Percentiles rank a stretch among this genome's conserved stretches.
These are phyloP conservation scores for Plodia interpunctella DNA, from an alignment of 1,140 invertebrate species.

Conservation along the genomic window DNA sequence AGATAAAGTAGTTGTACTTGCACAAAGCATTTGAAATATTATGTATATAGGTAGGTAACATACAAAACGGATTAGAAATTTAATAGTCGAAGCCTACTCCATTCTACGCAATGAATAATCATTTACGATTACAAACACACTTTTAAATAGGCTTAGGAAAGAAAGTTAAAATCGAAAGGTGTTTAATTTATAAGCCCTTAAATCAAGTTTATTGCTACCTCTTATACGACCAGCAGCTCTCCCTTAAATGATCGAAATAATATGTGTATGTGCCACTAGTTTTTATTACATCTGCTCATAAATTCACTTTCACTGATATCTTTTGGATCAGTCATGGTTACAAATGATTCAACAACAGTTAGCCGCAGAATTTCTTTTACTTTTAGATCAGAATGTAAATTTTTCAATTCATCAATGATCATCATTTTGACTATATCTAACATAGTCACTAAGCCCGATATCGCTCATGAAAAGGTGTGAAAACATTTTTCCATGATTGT, in stretches of 20 bases:
- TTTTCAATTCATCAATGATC: too few relatives aligned
- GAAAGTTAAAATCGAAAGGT: slow-evolving; percentile 50
- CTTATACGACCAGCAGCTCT: slow-evolving; percentile 34
- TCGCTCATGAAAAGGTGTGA: too few relatives aligned
- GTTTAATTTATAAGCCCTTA: slow-evolving; percentile 49
- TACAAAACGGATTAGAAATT: slow-evolving; percentile 7
- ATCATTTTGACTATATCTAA: too few relatives aligned
- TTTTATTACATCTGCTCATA: slow-evolving; percentile 27
- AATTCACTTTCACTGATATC: slow-evolving; percentile 38
- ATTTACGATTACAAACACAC: slow-evolving; percentile 14
- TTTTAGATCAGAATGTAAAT: too few relatives aligned
- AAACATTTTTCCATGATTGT: too few relatives aligned
- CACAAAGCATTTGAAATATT: too few relatives aligned
- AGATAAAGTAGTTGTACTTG: too few relatives aligned
- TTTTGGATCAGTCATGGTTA: slow-evolving; percentile 9
- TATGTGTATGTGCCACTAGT: slow-evolving; percentile 21
- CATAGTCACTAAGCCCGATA: too few relatives aligned
- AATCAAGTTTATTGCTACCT: slow-evolving; percentile 38
- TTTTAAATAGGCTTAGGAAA: slow-evolving; percentile 32
- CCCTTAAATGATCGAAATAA: slow-evolving; percentile 32
- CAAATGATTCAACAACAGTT: neutral
- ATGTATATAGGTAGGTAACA: too few relatives aligned
- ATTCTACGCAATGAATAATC: slow-evolving; percentile 19
- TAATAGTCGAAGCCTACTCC: slow-evolving; percentile 8
- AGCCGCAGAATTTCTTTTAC: too few relatives aligned